Base-by-base conservation (phyloP, 2,113 vertebrate genomes). In the Madoqua kirkii region DNA sequence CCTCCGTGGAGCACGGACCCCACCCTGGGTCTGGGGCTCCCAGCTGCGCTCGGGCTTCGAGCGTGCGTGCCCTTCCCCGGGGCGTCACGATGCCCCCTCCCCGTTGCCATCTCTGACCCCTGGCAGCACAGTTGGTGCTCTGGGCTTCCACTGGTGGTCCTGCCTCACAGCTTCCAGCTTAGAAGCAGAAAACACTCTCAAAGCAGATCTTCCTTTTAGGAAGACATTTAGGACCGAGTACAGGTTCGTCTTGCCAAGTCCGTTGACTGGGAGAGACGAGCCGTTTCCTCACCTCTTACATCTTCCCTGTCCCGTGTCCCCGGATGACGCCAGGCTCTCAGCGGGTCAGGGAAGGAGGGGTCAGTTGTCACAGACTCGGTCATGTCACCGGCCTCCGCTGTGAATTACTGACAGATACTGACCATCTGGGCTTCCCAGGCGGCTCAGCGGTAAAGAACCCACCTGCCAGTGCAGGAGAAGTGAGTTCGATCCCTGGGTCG, bases 71-170 rank as follows among this genome's bases (percentile, higher is more conserved):
- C 3, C 67, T 19, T 74, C 10, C 7, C 3, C 6, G 12, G 43
- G 9, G 12, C 1, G 3, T n/a, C 10, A 8, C n/a, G 23, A 11
- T 0, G 25, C 78, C 45, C 27, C 55, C 64, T 23, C 52, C 6
- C 27, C 4, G 6, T 8, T 13, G 62, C 31, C 55, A 0, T 5
- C 0, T 76, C 67, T 64, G 36, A 45, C 67, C 11, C 3, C 83
- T 10, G 1, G 12, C 27, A 0, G 40, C 50, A 0, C 6, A 1
- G 2, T 43, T 21, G 10, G 2, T 27, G 29, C 50, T n/a, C 9
- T 3, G 0, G 2, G 5, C 21, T 2, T 6, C 4, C 4, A 4
- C 23, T 33, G 7, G 52, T 12, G 7, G 7, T 13, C 2, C 62
- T 45, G 0, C 21, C 4, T 36, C 17, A 48, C 9, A 12, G 9